A percentile compares a stretch with the other conserved stretches of the same genome.
These are phyloP conservation scores for Cistogaster globosa DNA, from an alignment of 2,888 invertebrate species.

Conservation along the genomic window DNA sequence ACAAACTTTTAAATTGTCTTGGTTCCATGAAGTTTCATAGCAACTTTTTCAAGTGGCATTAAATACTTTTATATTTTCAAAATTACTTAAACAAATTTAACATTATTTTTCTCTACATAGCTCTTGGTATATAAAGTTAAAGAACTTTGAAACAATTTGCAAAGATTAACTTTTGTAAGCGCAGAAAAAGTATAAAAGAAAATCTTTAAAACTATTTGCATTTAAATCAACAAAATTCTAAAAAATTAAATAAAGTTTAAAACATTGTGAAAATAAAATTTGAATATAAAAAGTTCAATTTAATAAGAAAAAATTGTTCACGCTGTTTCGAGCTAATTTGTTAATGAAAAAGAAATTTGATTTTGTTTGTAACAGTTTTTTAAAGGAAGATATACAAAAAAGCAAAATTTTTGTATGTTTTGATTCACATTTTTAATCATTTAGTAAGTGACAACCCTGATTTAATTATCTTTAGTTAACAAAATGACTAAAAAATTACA, in stretches of 20 bases:
- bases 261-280: neutral
- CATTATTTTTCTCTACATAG: neutral
- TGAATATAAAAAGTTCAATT: too few species aligned
- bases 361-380: too few species aligned
- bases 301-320: too few species aligned
- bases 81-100: neutral
- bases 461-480: too few species aligned
- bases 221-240: neutral
- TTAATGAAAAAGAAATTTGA: too few species aligned
- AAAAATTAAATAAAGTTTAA: neutral
- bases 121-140: slow-evolving; percentile 4
- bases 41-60: too few species aligned
- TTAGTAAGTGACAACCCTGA: too few species aligned
- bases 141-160: slow-evolving; percentile 65
- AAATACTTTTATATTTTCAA: neutral
- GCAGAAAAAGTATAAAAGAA: neutral
- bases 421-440: too few species aligned
- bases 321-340: too few species aligned
- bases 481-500: too few species aligned
- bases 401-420: too few species aligned
- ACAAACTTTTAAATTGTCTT: neutral
- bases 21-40: neutral
- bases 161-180: slow-evolving; percentile 37
- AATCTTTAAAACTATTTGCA: neutral
- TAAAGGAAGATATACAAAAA: too few species aligned